Evolutionary conservation across 1,140 invertebrate species (phyloP).

Genomic region (Calliopsis andreniformis): DNA sequence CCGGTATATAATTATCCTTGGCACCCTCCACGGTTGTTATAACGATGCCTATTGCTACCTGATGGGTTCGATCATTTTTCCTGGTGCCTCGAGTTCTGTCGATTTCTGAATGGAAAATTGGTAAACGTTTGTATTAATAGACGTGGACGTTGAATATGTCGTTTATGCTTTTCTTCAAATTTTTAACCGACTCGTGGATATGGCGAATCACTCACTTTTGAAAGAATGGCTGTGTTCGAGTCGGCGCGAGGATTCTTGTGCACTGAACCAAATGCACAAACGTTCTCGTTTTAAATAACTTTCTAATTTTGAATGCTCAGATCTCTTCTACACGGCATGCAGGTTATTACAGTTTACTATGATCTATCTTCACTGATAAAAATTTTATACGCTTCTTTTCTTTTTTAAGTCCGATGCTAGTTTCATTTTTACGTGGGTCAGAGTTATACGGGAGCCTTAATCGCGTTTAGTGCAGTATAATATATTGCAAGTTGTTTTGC

Average conservation of each 20-base stretch:
- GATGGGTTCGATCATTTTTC: constrained; percentile 23
- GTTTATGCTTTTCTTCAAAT: background rate
- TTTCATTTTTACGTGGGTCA: no score
- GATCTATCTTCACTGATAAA: background rate
- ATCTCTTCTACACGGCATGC: background rate
- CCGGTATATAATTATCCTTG: constrained; percentile 34
- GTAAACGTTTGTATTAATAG: background rate
- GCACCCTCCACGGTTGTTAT: constrained; percentile 16
- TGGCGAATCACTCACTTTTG: background rate
- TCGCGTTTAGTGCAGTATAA: no score
- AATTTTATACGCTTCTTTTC: background rate
- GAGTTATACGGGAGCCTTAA: no score
- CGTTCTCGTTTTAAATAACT: constrained; percentile 51
- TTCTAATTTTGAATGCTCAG: constrained; percentile 44
- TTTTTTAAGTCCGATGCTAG: no score
- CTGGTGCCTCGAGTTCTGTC: background rate
- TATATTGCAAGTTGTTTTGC: no score
- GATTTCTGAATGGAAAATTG: background rate
- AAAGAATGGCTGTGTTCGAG: constrained; percentile 11
- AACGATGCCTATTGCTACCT: constrained; percentile 13
- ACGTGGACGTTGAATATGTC: background rate
- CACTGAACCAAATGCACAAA: constrained; percentile 51
- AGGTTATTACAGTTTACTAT: background rate
- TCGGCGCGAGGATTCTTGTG: constrained; percentile 39
- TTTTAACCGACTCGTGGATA: constrained; percentile 2